Evolutionary conservation across 2,888 invertebrate genomes (phyloP).

Genomic region (Eupithecia vulgata): DNA sequence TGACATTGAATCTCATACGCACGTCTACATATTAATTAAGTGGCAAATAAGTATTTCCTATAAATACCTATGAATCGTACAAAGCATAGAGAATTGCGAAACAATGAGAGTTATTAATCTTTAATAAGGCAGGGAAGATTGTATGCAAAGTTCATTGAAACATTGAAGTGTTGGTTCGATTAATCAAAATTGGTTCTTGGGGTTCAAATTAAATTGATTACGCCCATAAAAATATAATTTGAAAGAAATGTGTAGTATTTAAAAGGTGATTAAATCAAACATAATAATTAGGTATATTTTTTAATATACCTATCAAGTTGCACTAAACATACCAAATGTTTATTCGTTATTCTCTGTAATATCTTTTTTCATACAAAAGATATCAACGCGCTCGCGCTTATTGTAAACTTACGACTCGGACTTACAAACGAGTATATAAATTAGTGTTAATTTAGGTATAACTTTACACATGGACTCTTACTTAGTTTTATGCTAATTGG

Average conservation of each 20-base stretch:
- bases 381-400: slow-evolving; percentile 17
- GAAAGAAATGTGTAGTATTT: not conserved
- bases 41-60: slow-evolving; percentile 26
- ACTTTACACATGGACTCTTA: not conserved
- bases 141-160: slow-evolving; percentile 1
- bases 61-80: slow-evolving; percentile 18
- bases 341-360: too few species aligned
- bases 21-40: slow-evolving; percentile 38
- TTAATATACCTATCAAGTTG: not conserved
- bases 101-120: slow-evolving; percentile 16
- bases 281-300: too few species aligned
- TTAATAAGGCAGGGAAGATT: slow-evolving; percentile 14
- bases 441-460: too few species aligned
- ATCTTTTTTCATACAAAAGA: slow-evolving; percentile 18
- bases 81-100: slow-evolving; percentile 17
- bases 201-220: not conserved
- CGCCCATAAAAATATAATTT: not conserved
- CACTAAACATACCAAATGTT: not conserved
- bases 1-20: slow-evolving; percentile 30
- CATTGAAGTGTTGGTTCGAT: not conserved
- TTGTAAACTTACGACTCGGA: not conserved
- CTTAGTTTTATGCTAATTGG: not conserved
- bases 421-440: too few species aligned
- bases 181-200: not conserved
- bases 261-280: not conserved